Base-by-base conservation (phyloP, 2,888 invertebrate genomes). In the Drosophila ustulata region DNA sequence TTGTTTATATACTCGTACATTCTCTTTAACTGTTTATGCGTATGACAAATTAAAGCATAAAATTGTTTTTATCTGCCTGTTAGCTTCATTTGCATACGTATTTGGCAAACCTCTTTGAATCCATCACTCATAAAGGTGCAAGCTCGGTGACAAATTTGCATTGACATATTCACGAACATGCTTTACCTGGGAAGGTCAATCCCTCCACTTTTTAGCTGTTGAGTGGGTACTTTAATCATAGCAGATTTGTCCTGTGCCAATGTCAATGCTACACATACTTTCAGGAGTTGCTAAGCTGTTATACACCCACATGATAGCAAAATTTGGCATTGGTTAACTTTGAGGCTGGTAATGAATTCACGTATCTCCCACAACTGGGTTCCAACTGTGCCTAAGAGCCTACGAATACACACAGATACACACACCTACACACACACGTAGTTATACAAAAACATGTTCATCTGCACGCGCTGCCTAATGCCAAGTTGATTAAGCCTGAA, bases 281-380 rank as follows among this genome's bases (percentile, higher is more conserved):
- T 28, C 46, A 45, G 39, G 2, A 73, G 69, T 55, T 66, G 70
- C 65, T 70, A 66, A 73, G 74, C 73, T 56, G 13, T 53, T 61
- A 1, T 66, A 6, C 39, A 28, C 45, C 71, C 43, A 70, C 52
- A 53, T 64, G 53, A 32, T 57, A 34, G 39, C 53, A 37, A 59
- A 41, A 50, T 67, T 58, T 52, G 51, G 37, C 18, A 50, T 30
- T 68, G 55, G 47, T 25, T 25, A 64, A 78, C 64, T 65, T 78
- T 68, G 50, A 39, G 69, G 30, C 58, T 62, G 57, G 43, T 74
- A 74, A 75, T 75, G 65, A 75, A 69, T 75, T 74, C 78, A 78
- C 75, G 78, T 75, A 37, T 65, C 55, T 13, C 55, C 47, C 28
- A 30, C 25, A 47, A 47, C 49, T 61, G 78, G 46, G 45, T 53